Percentiles rank a stretch among this genome's conserved stretches.
Evolutionary conservation across 1,140 invertebrate species (phyloP).

Genomic region (Ips nitidus): DNA sequence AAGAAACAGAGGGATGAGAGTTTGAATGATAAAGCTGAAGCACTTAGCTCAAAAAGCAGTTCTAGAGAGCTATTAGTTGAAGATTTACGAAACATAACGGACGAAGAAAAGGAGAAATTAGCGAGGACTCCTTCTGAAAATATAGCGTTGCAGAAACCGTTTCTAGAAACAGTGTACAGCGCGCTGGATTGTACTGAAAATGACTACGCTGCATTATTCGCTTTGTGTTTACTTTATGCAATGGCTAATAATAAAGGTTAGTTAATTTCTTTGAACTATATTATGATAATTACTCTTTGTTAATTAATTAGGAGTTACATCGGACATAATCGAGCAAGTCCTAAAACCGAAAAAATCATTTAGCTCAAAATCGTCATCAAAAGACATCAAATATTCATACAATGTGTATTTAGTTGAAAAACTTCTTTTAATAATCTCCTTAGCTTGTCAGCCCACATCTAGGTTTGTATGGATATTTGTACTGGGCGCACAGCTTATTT

Average conservation of each 20-base stretch:
- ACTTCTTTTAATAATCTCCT: constrained; percentile 75
- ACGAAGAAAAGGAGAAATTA: constrained; percentile 86
- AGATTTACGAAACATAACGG: constrained; percentile 74
- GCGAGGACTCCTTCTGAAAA: constrained; percentile 56
- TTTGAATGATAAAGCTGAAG: constrained; percentile 40
- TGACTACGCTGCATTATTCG: constrained; percentile 92
- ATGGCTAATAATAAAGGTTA: constrained; percentile 92
- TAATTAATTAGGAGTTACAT: constrained; percentile 66
- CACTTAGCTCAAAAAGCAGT: constrained; percentile 31
- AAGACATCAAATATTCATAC: constrained; percentile 60
- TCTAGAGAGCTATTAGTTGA: constrained; percentile 46
- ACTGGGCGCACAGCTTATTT: constrained; percentile 3
- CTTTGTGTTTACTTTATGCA: constrained; percentile 89
- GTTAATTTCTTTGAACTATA: constrained; percentile 1
- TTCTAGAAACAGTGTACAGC: constrained; percentile 85
- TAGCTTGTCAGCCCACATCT: constrained; percentile 79
- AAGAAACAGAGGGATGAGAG: constrained; percentile 35
- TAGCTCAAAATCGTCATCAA: constrained; percentile 41
- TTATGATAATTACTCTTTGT: constrained; percentile 16
- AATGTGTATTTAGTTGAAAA: constrained; percentile 77
- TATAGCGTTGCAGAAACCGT: constrained; percentile 68
- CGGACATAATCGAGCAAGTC: constrained; percentile 70
- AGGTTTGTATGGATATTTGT: constrained; percentile 44
- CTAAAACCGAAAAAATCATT: constrained; percentile 54
- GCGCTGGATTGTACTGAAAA: constrained; percentile 85